These are phyloP conservation scores for Dolichopus griseipennis DNA, from an alignment of 2,888 invertebrate species.

Conservation along the genomic window DNA sequence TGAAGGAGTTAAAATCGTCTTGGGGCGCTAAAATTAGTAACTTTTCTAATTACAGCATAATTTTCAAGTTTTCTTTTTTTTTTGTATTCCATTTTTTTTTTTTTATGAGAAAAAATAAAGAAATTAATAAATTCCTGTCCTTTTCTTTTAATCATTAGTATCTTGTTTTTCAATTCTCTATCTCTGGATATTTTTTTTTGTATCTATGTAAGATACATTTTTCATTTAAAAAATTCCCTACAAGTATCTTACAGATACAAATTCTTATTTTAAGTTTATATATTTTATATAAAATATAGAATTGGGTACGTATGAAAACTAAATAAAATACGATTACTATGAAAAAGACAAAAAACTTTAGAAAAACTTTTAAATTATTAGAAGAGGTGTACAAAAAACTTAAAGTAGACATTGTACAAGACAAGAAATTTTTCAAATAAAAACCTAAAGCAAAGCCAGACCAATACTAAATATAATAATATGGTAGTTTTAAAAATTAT, in stretches of 20 bases:
- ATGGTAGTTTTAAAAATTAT: background rate
- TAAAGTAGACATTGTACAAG: no score
- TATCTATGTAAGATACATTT: no score
- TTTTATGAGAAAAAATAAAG: background rate
- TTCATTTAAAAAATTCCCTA: no score
- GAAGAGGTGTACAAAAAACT: no score
- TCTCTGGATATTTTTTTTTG: no score
- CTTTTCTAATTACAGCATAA: constrained; percentile 4
- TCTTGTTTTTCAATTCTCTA: background rate
- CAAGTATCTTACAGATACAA: no score
- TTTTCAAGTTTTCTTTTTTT: background rate
- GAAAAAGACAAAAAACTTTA: no score
- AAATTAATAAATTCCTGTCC: background rate
- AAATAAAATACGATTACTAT: no score
- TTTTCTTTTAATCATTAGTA: background rate
- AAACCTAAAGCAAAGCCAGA: background rate
- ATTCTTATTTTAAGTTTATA: no score
- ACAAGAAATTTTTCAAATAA: background rate
- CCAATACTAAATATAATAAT: background rate
- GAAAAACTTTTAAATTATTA: no score
- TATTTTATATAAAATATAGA: no score
- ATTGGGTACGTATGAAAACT: no score
- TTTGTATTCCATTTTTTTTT: background rate
- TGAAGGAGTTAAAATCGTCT: background rate
- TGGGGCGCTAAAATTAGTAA: background rate